Conservation (phyloP, 1,140 invertebrate genomes). For the Venustaconcha ellipsiformis region DNA sequence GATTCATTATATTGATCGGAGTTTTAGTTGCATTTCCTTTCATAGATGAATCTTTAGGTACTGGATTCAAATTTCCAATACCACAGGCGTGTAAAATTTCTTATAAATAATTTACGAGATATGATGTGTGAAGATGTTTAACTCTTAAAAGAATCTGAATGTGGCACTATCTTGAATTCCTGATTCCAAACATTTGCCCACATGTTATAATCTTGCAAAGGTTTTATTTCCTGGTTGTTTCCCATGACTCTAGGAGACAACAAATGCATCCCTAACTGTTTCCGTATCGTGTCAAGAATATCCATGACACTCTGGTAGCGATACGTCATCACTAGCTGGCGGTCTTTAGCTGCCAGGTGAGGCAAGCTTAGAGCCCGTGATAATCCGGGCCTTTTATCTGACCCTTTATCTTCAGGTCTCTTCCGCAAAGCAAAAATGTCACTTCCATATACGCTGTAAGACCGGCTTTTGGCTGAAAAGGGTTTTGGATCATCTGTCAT, state of each 20-base stretch:
- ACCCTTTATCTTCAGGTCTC: too few relatives aligned
- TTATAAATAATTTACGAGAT: too few relatives aligned
- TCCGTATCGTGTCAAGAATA: slow-evolving; percentile 53
- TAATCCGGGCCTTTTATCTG: neutral
- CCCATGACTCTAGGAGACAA: slow-evolving; percentile 40
- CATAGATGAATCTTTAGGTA: too few relatives aligned
- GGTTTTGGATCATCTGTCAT: neutral
- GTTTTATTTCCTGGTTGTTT: slow-evolving; percentile 23
- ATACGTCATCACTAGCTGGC: slow-evolving; percentile 52
- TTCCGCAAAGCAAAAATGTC: neutral
- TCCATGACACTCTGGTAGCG: slow-evolving; percentile 61
- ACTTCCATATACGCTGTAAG: neutral
- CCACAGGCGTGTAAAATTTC: too few relatives aligned
- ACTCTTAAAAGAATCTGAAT: too few relatives aligned
- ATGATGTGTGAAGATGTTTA: too few relatives aligned
- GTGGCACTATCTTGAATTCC: slow-evolving; percentile 32
- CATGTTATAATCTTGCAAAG: slow-evolving; percentile 48
- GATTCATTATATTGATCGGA: too few relatives aligned
- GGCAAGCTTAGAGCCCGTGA: neutral
- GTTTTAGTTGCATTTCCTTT: too few relatives aligned
- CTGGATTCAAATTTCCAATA: too few relatives aligned
- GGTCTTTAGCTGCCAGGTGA: slow-evolving; percentile 27
- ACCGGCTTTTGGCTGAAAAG: neutral
- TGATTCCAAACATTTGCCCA: slow-evolving; percentile 50
- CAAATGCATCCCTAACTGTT: slow-evolving; percentile 29